Percentiles rank a stretch among this genome's conserved stretches.
Evolutionary conservation across 92 coral and sea anemone genomes (phyloP).

Genomic region (Bergia sp.): DNA sequence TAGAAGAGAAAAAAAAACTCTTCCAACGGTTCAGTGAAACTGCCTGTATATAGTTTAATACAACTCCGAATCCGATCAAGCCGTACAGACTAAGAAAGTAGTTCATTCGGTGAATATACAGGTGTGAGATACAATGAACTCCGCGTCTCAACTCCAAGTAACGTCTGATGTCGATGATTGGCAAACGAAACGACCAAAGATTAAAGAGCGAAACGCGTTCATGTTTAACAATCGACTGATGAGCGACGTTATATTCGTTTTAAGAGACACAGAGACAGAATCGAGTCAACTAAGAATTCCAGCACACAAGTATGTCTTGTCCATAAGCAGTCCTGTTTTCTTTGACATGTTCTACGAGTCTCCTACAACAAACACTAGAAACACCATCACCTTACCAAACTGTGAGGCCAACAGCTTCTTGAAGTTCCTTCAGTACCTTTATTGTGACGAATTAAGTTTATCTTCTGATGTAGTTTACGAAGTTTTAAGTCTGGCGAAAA

Average conservation of each 20-base stretch:
- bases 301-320: constrained; percentile 38
- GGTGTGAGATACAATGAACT: background rate
- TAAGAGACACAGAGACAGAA: constrained; percentile 22
- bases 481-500: constrained; percentile 29
- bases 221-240: constrained; percentile 46
- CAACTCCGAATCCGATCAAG: background rate
- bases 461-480: constrained; percentile 30
- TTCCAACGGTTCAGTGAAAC: background rate
- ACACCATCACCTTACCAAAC: constrained; percentile 10
- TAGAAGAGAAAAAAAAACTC: background rate
- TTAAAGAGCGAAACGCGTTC: constrained; percentile 29
- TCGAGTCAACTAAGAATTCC: constrained; percentile 11
- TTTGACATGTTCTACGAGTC: constrained; percentile 29
- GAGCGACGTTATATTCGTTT: constrained; percentile 25
- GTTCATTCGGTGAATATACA: background rate
- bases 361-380: constrained; percentile 2
- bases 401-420: constrained; percentile 41
- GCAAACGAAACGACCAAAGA: constrained; percentile 31
- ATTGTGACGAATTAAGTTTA: constrained; percentile 27
- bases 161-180: constrained; percentile 1
- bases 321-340: constrained; percentile 34
- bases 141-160: background rate
- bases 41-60: background rate
- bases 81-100: background rate
- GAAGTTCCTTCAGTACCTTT: constrained; percentile 26